Evolutionary conservation across 1,140 invertebrate species (phyloP), one percentile per base, ranked within the genome.

Genomic region (Phocides pigmalion): DNA sequence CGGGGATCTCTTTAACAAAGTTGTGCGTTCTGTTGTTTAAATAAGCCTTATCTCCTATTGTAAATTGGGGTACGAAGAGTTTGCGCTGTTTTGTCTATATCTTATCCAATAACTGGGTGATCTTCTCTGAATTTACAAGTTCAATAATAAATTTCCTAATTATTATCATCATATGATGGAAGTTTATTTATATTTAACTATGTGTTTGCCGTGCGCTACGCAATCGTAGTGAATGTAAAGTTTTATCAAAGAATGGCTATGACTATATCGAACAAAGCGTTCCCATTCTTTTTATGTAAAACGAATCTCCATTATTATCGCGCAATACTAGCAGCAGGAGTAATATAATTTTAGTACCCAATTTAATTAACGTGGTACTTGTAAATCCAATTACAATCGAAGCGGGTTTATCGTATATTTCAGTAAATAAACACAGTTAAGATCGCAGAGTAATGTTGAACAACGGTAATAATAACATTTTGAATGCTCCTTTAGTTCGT

Each of bases 1-100:
- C 28, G 46, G 59, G 73, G 73, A 74, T 79, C 77, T 79, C 76
- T 78, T 82, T 79, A 68, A 79, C 70, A 69, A 77, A 73, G 76
- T 81, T 81, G 71, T 72, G 70, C 72, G 76, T 79, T 70, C 74
- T 72, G 75, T 75, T 83, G 72, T 80, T 78, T 76, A 81, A 77
- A 84, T 81, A 56, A 74, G 71, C 53, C 70, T 76, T 75, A 76
- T 76, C 65, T 71, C 61, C 65, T 69, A 73, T 46, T 53, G 62
- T 64, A 9, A 32, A 66, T 54, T 44, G 63, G 35, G 65, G 59
- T 65, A 65, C 54, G 58, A 46, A 54, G 44, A 62, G 64, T 66
- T 68, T 68, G 65, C 65, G 59, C 68, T 65, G 56, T 59, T 59
- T 59, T 22, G 25, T 14, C 44, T 15, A 28, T 47, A 47, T 59